Base-by-base conservation (phyloP, 37 sponge, comb jelly and placozoan genomes). In the Diacarnus erythraeanus region DNA sequence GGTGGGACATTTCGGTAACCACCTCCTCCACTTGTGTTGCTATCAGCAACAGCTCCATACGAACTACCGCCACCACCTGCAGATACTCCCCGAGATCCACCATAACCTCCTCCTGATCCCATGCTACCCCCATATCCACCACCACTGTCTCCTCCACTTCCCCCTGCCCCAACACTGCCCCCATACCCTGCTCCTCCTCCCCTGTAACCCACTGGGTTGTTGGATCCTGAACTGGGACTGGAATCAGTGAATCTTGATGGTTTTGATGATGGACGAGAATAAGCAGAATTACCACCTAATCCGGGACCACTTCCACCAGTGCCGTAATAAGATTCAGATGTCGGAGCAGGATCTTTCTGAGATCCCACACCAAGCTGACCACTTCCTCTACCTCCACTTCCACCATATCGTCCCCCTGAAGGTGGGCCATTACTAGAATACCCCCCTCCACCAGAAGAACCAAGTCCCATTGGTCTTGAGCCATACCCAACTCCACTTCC, bases 211-310 rank as follows among this genome's bases (percentile, higher is more conserved):
- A 15, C 71, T 1, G 43, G n/a, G 36, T 8, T 8, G n/a, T n/a
- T 17, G 42, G 71, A 38, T 35, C 3, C 43, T 35, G 71, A 12
- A 30, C 33, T 30, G 9, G 66, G 33, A 30, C 31, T 65, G 66
- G 66, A 31, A 65, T 65, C 66, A 65, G 35, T 65, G 66, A 65
- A 65, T 30, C 66, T 20, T 26, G 66, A 65, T 2, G 31, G 66
- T 10, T 30, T 65, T 30, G 34, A 8, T 30, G 66, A 30, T 18
- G 66, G 66, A 30, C 66, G 66, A 3, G 66, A 20, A 47, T 6
- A 12, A 47, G 6, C 51, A 12, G 51, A 6, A 47, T 47, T 47
- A 6, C 12, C 10, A 47, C 51, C 12, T 47, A 6, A 6, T 47
- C 51, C 51, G 6, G 51, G 51, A 47, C 51, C 51, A 47, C 12